phyloP scores from a whole-genome alignment of 2,113 vertebrate genomes.

The Martes martes region DNA sequence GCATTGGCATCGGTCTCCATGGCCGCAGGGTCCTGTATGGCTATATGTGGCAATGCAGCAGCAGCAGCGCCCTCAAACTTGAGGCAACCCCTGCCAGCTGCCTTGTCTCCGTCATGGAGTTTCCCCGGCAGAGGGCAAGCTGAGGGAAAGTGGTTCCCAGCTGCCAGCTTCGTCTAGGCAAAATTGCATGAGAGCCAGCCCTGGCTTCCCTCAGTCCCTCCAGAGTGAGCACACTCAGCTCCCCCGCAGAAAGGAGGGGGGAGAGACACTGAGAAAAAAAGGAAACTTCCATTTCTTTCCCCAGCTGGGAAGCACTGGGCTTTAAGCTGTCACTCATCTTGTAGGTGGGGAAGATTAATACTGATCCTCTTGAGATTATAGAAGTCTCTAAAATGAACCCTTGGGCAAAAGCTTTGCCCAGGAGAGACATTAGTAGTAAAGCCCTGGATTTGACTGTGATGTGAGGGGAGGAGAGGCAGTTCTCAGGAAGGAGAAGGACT shows the following conservation, averaged over 20 bases:
- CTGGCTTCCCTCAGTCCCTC: conserved; percentile 61
- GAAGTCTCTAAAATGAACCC: conserved; percentile 23
- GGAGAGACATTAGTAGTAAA: neutral
- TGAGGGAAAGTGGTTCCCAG: conserved; percentile 59
- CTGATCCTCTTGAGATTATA: neutral
- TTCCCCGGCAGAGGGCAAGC: conserved; percentile 69
- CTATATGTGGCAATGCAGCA: neutral
- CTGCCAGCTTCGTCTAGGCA: conserved; percentile 61
- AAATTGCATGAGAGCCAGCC: conserved; percentile 62
- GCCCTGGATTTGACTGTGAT: neutral
- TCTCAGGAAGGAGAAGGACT: neutral
- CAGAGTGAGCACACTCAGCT: conserved; percentile 47
- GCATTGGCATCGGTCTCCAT: neutral
- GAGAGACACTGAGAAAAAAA: neutral
- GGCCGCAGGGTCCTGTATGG: neutral
- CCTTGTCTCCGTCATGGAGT: conserved; percentile 56
- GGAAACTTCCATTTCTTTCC: conserved; percentile 55
- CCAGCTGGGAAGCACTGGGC: conserved; percentile 6
- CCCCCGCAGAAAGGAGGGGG: conserved; percentile 48
- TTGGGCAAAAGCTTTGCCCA: neutral
- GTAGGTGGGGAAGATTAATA: conserved; percentile 35
- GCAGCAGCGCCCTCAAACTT: neutral
- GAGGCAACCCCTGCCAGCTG: conserved; percentile 50
- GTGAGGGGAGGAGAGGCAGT: neutral
- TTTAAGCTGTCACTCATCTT: neutral